Conservation (phyloP, 2,113 vertebrate species). For the Amblyornis subalaris region DNA sequence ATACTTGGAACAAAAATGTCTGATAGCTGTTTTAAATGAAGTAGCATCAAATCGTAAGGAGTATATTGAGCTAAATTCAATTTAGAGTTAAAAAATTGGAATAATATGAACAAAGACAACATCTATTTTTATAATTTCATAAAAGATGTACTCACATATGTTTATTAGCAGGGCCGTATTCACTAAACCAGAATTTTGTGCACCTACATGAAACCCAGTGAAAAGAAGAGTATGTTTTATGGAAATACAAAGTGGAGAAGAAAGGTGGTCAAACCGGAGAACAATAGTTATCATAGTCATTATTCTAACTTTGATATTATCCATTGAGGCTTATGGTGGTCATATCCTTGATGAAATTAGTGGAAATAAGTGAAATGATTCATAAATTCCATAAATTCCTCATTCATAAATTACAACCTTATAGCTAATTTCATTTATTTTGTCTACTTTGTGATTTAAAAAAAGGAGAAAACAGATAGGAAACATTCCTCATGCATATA, state of each 20-base stretch:
- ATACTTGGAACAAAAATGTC: neutral
- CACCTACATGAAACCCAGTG: neutral
- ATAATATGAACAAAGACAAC: neutral
- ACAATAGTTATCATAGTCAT: neutral
- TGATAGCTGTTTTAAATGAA: neutral
- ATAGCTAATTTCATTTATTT: neutral
- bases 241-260: neutral
- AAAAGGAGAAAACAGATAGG: neutral
- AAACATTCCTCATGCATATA: fast-evolving
- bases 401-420: neutral
- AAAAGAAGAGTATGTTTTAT: neutral
- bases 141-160: neutral
- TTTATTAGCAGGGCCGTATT: neutral
- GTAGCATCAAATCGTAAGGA: neutral
- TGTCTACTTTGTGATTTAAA: neutral
- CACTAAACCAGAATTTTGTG: neutral
- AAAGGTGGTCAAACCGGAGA: neutral
- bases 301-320: neutral
- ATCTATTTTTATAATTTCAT: neutral
- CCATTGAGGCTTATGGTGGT: neutral
- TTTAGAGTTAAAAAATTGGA: neutral
- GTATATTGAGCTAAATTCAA: neutral
- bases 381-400: no score
- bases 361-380: neutral
- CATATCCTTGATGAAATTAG: neutral